Evolutionary conservation across 2,113 vertebrate genomes (phyloP).

Genomic region (Aphelocoma coerulescens): DNA sequence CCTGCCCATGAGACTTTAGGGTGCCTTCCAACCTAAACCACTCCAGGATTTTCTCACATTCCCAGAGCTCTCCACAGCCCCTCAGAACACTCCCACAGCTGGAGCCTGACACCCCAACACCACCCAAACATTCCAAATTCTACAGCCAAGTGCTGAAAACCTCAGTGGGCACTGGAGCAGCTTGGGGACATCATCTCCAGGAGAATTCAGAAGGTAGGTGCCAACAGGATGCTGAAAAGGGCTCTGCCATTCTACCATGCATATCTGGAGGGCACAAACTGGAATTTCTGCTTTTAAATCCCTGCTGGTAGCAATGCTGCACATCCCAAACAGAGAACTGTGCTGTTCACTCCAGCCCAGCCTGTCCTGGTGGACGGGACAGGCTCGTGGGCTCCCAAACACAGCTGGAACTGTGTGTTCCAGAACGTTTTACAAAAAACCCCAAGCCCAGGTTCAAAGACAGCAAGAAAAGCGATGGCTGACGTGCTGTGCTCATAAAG

Average conservation of each 20-base stretch:
- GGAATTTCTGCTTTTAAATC: neutral
- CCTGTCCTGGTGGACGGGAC: rapidly evolving
- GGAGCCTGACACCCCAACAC: neutral
- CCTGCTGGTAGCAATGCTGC: neutral
- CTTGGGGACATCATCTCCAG: neutral
- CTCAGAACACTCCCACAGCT: neutral
- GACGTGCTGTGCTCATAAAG: neutral
- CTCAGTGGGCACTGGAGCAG: neutral
- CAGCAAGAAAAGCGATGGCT: neutral
- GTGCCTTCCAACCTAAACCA: neutral
- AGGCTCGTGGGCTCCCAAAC: neutral
- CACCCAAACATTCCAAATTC: neutral
- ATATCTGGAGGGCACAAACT: neutral
- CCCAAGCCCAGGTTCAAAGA: neutral
- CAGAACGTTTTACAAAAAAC: neutral
- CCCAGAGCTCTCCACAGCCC: neutral
- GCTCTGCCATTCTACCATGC: neutral
- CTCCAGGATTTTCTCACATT: neutral
- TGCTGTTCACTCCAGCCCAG: neutral
- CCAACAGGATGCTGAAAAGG: neutral
- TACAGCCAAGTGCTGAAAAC: neutral
- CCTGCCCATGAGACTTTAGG: neutral
- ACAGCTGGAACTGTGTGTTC: neutral
- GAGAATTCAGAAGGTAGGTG: neutral
- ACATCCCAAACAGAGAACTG: neutral